Evolutionary conservation across 2,797 vertebrate species (phyloP).

Genomic region (Pyrocephalus nanus): DNA sequence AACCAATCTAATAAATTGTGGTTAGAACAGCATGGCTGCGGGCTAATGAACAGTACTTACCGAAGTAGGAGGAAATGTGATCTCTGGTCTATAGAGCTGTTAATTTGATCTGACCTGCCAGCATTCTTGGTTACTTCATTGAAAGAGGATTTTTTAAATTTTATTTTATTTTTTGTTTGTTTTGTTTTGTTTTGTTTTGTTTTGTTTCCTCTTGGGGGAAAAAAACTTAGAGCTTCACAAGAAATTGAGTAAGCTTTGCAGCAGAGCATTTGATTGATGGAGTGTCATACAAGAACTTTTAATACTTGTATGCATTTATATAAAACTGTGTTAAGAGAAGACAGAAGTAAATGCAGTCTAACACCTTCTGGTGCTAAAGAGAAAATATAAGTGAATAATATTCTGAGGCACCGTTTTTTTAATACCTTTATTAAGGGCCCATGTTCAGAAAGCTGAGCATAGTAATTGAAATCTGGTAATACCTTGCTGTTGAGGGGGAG

Average conservation of each 20-base stretch:
- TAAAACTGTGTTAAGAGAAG: background rate
- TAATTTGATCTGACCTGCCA: constrained; percentile 41
- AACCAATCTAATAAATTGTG: constrained; percentile 12
- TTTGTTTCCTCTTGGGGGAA: background rate
- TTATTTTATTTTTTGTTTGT: background rate
- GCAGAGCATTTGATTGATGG: background rate
- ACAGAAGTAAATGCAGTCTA: background rate
- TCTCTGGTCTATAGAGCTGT: background rate
- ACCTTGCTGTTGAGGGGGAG: background rate
- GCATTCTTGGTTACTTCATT: background rate
- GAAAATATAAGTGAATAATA: background rate
- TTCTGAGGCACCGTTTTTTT: background rate
- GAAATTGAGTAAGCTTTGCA: background rate
- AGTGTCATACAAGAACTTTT: background rate
- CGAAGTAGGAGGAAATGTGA: constrained; percentile 9
- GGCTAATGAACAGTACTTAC: constrained; percentile 53
- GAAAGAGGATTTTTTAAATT: background rate
- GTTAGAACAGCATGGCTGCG: background rate
- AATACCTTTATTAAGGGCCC: background rate
- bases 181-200: background rate
- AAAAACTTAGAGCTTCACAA: background rate
- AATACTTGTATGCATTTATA: background rate
- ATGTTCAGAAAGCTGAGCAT: background rate
- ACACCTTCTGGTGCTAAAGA: background rate
- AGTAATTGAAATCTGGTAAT: background rate